Evolutionary conservation across 2,797 vertebrate genomes (phyloP).

Genomic region (Leptoclinus maculatus): DNA sequence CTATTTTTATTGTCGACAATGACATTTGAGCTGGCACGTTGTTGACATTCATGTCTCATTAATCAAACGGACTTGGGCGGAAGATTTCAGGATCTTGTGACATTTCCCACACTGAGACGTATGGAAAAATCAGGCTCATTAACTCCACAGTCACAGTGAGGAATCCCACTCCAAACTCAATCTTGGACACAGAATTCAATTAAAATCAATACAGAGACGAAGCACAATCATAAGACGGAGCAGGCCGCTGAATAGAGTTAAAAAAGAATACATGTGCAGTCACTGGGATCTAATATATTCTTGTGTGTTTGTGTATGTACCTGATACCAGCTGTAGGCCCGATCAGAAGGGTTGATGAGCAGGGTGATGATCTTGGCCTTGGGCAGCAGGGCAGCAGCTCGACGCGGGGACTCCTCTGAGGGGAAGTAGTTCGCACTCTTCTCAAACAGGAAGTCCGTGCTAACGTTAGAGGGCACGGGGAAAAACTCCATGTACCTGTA

Average conservation of each 20-base stretch:
- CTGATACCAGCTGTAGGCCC: conserved; percentile 99
- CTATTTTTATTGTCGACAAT: conserved; percentile 4
- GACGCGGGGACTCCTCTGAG: conserved; percentile 91
- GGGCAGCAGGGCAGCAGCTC: conserved; percentile 92
- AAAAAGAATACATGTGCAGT: background rate
- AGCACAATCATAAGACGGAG: conserved; percentile 9
- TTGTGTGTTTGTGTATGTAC: conserved; percentile 73
- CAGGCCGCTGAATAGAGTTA: background rate
- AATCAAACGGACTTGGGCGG: conserved; percentile 32
- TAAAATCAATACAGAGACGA: conserved; percentile 26
- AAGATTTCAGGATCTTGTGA: conserved; percentile 24
- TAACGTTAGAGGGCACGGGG: conserved; percentile 91
- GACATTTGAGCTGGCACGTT: conserved; percentile 24
- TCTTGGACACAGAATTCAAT: conserved; percentile 26
- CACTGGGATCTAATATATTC: conserved; percentile 9
- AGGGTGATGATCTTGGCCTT: conserved; percentile 98
- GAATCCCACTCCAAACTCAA: conserved; percentile 3
- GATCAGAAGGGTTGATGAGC: conserved; percentile 95
- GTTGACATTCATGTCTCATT: conserved; percentile 50
- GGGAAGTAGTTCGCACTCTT: conserved; percentile 98
- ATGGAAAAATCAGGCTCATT: conserved; percentile 43
- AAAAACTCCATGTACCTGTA: conserved; percentile 98
- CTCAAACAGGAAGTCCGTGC: conserved; percentile 94
- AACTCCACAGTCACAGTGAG: conserved; percentile 6
- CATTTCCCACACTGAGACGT: conserved; percentile 30